Evolutionary conservation across 2,888 invertebrate species (phyloP), one percentile per base, ranked within the genome.

Genomic region (Antitype chi): DNA sequence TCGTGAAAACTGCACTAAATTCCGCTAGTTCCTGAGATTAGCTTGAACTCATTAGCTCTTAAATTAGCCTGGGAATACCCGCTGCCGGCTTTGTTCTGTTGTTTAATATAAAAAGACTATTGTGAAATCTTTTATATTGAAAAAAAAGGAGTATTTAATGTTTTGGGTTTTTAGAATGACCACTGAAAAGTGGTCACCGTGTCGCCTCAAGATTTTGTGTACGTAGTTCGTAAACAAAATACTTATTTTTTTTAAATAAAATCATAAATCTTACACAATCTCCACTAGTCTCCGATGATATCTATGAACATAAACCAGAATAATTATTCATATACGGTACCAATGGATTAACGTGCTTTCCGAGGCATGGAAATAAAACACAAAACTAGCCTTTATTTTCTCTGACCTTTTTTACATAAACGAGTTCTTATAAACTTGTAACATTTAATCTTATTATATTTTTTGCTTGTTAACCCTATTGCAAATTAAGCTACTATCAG

Each of bases 1-100:
- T 95, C 25, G 64, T 81, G 80, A 70, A 72, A 81, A 49, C 80
- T 74, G 73, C 70, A 74, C 66, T 84, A 73, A 79, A 84, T 81
- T 73, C 67, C 5, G 25, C 52, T 68, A 78, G 70, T 70, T 79
- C 28, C 66, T 69, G 70, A 70, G 85, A 81, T 81, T 84, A 81
- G 80, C 85, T 67, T 53, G 69, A 73, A 84, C 80, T 84, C 85
- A 73, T 84, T 81, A 84, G 80, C 52, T 82, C 78, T 80, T 79
- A 70, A 79, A 73, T 70, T 81, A 80, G 71, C 70, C 1, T 23
- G 85, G 67, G 79, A 69, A 53, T 59, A 52, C 28, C 20, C 53
- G n/a, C 67, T 64, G 59, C 60, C 25, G 59, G 38, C 68, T 71
- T 60, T 20, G 25, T 15, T 55, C 32, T 17, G 43, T 70, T 77